Evolutionary conservation across 2,797 vertebrate species (phyloP).

Genomic region (Margarornis squamiger): DNA sequence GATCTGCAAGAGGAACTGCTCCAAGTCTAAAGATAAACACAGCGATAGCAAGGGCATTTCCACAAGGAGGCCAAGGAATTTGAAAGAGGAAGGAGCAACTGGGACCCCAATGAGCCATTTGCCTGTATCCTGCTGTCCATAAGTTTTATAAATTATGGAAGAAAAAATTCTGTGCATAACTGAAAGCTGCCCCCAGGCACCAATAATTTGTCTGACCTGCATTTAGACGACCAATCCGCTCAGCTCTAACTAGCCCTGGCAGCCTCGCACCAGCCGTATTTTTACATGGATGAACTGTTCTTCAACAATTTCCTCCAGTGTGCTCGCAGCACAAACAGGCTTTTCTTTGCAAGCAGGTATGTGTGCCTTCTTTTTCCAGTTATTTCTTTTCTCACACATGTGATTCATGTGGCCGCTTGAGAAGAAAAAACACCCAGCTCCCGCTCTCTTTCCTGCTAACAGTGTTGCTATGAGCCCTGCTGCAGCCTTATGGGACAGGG

Average conservation of each 20-base stretch:
- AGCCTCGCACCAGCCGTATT: slow-evolving; percentile 23
- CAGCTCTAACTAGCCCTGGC: slow-evolving; percentile 50
- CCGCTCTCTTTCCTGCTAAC: accelerated
- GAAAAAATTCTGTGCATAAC: neutral
- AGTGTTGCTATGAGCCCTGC: neutral
- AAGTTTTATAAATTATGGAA: slow-evolving; percentile 60
- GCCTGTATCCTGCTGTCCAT: slow-evolving; percentile 58
- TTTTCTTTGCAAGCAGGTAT: slow-evolving; percentile 61
- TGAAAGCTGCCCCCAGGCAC: slow-evolving; percentile 49
- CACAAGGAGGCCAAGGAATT: slow-evolving; percentile 51
- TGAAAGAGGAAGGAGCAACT: slow-evolving; percentile 54
- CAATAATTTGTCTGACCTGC: slow-evolving; percentile 56
- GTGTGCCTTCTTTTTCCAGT: slow-evolving; percentile 33
- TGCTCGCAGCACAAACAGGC: slow-evolving; percentile 50
- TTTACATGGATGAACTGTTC: slow-evolving; percentile 67
- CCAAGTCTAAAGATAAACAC: slow-evolving; percentile 58
- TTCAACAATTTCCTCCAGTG: slow-evolving; percentile 58
- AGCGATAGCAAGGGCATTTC: slow-evolving; percentile 34
- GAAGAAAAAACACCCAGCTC: neutral
- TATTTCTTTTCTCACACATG: neutral
- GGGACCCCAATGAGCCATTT: slow-evolving; percentile 60
- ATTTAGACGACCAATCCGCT: slow-evolving; percentile 4
- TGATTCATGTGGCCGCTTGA: neutral
- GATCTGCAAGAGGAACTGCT: neutral
- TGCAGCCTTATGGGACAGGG: neutral